phyloP scores from a whole-genome alignment of 2,113 vertebrate genomes.

The Tringa solitaria region DNA sequence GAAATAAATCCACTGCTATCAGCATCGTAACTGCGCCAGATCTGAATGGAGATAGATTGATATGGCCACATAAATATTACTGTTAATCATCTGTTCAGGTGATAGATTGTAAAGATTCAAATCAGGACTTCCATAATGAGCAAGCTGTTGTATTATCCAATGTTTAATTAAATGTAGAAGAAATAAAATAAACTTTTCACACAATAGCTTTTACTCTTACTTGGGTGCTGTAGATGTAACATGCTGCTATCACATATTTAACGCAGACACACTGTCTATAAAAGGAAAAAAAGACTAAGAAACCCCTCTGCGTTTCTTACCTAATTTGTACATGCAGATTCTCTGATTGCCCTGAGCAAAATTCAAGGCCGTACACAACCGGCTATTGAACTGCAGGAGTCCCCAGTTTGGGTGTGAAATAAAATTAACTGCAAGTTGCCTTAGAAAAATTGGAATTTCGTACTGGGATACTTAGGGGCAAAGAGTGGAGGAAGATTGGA shows the following conservation, averaged over 20 bases:
- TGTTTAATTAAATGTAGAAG: not conserved
- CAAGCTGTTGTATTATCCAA: not conserved
- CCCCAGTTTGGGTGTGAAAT: not conserved
- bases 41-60: constrained; percentile 73
- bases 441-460: not conserved
- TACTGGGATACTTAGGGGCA: not conserved
- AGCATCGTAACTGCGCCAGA: constrained; percentile 93
- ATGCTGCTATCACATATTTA: not conserved
- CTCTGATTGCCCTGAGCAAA: not conserved
- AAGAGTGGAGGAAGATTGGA: not conserved
- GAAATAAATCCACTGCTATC: constrained; percentile 97
- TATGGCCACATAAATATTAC: not conserved
- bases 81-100: not conserved
- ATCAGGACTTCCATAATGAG: not conserved
- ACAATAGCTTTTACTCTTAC: not conserved
- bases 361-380: not conserved
- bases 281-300: constrained; percentile 2
- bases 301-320: not conserved
- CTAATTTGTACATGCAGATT: not conserved
- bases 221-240: not conserved
- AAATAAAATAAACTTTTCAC: constrained; percentile 4
- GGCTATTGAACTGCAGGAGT: not conserved
- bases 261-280: not conserved
- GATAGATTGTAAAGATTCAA: not conserved
- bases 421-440: not conserved